A percentile compares a stretch with the other conserved stretches of the same genome.
Conservation (phyloP, 2,113 vertebrate species). For the Ptyas mucosa region DNA sequence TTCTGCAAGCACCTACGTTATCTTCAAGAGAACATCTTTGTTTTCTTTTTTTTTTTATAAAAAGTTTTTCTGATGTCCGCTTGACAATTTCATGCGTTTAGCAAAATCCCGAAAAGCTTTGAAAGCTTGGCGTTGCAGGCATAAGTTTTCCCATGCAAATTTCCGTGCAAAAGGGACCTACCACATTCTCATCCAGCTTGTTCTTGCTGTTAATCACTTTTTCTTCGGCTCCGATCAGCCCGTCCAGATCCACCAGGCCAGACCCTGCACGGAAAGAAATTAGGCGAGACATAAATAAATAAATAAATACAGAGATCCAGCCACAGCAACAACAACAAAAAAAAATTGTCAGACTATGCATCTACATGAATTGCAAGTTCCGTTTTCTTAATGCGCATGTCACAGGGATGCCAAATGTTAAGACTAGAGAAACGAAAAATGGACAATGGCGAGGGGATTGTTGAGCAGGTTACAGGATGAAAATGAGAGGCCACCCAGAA, state of each 20-base stretch:
- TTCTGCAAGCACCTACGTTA: background rate
- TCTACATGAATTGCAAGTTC: background rate
- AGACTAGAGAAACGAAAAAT: constrained; percentile 36
- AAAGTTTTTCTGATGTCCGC: background rate
- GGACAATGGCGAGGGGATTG: constrained; percentile 21
- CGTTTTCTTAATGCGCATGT: constrained; percentile 25
- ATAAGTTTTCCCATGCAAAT: background rate
- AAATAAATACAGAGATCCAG: background rate
- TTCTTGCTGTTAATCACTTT: constrained; percentile 91
- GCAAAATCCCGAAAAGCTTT: background rate
- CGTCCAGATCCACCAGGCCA: constrained; percentile 81
- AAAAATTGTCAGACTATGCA: background rate
- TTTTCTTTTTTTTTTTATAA: too few species aligned
- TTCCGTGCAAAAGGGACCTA: constrained; percentile 64
- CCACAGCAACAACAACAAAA: background rate
- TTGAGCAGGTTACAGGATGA: constrained; percentile 37
- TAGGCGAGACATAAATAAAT: background rate
- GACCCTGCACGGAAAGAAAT: constrained; percentile 77
- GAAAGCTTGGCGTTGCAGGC: background rate
- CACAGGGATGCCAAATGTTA: constrained; percentile 28
- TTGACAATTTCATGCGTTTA: background rate
- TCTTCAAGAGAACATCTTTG: background rate
- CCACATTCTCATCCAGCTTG: constrained; percentile 87
- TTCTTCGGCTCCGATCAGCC: constrained; percentile 89
- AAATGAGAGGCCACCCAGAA: constrained; percentile 26